Evolutionary conservation across 2,888 invertebrate species (phyloP).

Genomic region (Pterostichus madidus): DNA sequence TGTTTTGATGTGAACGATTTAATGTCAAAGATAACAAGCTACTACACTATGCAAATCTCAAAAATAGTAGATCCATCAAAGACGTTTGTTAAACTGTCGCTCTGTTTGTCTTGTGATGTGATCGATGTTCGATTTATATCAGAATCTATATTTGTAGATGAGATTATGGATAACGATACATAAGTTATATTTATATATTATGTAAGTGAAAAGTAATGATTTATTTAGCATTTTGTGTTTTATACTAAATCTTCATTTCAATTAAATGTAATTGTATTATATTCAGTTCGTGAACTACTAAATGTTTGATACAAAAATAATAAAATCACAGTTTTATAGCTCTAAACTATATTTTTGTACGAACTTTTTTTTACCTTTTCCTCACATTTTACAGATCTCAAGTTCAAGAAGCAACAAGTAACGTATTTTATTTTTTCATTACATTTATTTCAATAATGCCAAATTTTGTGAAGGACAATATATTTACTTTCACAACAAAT

Average conservation of each 20-base stretch:
- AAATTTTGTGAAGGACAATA: too few species aligned
- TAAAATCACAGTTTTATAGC: slow-evolving; percentile 71
- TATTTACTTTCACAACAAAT: too few species aligned
- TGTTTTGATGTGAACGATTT: background rate
- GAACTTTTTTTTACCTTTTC: slow-evolving; percentile 16
- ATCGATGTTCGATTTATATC: slow-evolving; percentile 58
- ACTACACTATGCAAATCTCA: background rate
- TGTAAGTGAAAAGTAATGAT: slow-evolving; percentile 60
- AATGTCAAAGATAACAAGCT: background rate
- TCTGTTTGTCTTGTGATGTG: slow-evolving; percentile 46
- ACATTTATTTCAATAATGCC: too few species aligned
- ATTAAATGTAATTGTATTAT: slow-evolving; percentile 65
- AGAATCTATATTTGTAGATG: slow-evolving; percentile 58
- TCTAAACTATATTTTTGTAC: slow-evolving; percentile 62
- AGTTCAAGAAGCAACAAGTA: too few species aligned
- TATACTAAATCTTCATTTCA: slow-evolving; percentile 61
- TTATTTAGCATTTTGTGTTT: slow-evolving; percentile 63
- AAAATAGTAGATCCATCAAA: slow-evolving; percentile 40
- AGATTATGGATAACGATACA: slow-evolving; percentile 53
- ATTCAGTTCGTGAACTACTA: slow-evolving; percentile 69
- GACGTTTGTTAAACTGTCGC: slow-evolving; percentile 25
- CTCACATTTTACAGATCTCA: slow-evolving; percentile 49
- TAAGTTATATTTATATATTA: slow-evolving; percentile 62
- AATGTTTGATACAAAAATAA: slow-evolving; percentile 71
- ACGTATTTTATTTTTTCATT: too few species aligned